A percentile compares a stretch with the other conserved stretches of the same genome.
Conservation (phyloP, 64 coral and sea anemone genomes). For the Cladopsammia gracilis region DNA sequence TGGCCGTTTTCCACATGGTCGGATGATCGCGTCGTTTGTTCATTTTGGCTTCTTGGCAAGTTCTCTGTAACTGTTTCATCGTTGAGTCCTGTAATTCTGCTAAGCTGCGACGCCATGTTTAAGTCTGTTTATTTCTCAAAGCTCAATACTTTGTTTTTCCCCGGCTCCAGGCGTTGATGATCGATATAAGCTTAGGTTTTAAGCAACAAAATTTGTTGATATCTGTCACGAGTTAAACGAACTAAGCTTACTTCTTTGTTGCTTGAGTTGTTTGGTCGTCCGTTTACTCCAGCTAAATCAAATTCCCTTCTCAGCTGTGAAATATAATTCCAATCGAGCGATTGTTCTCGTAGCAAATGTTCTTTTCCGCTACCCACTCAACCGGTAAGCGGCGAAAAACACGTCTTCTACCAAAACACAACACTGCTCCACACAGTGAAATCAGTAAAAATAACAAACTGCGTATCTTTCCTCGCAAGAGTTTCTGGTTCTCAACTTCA, state of each 20-base stretch:
- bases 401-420: constrained; percentile 7
- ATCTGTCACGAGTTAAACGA: background rate
- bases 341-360: constrained; percentile 29
- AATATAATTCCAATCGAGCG: background rate
- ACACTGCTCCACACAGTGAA: background rate
- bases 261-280: background rate
- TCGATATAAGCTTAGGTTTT: background rate
- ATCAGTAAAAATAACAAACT: background rate
- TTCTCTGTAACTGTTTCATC: constrained; percentile 1
- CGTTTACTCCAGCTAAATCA: background rate
- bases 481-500: background rate
- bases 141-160: background rate
- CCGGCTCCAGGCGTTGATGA: background rate
- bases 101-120: constrained; percentile 14
- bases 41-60: constrained; percentile 58
- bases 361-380: background rate
- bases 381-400: constrained; percentile 26
- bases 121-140: background rate
- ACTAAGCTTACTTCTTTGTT: background rate
- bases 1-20: constrained; percentile 67
- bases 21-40: constrained; percentile 38
- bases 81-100: constrained; percentile 5
- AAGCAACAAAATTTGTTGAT: too few species aligned
- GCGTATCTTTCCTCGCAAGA: constrained; percentile 6
- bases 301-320: background rate